Conservation (phyloP, 2,888 invertebrate genomes). For the Oeneis ivallda region DNA sequence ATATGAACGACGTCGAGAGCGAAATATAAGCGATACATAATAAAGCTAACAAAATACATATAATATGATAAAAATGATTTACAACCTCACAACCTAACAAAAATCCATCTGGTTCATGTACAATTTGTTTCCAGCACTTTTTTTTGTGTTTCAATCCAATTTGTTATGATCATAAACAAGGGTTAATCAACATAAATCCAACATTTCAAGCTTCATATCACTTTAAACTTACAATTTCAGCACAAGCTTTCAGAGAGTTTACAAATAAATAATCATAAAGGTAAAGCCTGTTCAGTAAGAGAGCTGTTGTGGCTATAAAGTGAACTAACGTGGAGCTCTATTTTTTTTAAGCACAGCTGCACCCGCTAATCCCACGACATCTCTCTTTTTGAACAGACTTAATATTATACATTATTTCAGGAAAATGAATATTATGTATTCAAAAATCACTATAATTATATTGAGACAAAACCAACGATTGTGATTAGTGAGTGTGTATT, state of each 20-base stretch:
- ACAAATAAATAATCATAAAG: background rate
- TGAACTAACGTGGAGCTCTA: too few species aligned
- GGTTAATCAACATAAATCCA: background rate
- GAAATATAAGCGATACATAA: slow-evolving; percentile 53
- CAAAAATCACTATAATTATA: background rate
- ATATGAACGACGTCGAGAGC: slow-evolving; percentile 51
- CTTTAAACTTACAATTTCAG: background rate
- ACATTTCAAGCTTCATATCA: background rate
- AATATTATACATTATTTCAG: too few species aligned
- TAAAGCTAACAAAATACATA: slow-evolving; percentile 77
- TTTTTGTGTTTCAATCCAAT: slow-evolving; percentile 28
- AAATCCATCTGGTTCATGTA: slow-evolving; percentile 68
- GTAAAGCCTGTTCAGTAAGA: too few species aligned
- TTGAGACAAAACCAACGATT: background rate
- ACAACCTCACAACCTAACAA: slow-evolving; percentile 79
- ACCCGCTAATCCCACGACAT: too few species aligned
- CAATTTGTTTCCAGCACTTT: slow-evolving; percentile 61
- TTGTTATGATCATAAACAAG: slow-evolving; percentile 15
- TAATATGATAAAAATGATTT: slow-evolving; percentile 71
- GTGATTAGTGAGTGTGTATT: too few species aligned
- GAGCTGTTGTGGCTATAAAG: too few species aligned
- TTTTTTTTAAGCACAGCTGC: too few species aligned
- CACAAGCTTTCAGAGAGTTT: background rate
- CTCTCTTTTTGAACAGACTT: too few species aligned
- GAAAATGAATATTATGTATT: background rate